These are phyloP conservation scores for Mesorhabditis sp. DNA, from an alignment of 2,888 invertebrate genomes.

Conservation along the genomic window DNA sequence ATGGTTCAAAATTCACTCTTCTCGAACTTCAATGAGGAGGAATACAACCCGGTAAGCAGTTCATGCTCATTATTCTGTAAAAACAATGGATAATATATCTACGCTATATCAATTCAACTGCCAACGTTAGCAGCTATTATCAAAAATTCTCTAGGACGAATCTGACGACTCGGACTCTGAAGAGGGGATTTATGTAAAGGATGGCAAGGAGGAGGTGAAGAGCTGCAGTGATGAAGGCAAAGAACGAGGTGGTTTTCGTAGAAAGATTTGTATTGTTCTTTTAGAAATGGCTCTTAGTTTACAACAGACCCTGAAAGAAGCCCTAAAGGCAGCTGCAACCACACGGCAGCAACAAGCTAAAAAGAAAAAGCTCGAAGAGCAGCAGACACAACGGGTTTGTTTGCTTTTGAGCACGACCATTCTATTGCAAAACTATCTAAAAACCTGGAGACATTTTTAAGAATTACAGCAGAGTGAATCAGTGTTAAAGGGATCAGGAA, in stretches of 20 bases:
- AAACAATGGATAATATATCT: no score
- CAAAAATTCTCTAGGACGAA: background rate
- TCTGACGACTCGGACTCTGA: constrained; percentile 35
- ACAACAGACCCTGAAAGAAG: constrained; percentile 49
- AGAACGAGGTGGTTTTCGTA: background rate
- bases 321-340: constrained; percentile 41
- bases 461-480: no score
- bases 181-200: constrained; percentile 20
- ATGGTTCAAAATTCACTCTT: constrained; percentile 34
- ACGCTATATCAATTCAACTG: no score
- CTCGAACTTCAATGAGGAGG: constrained; percentile 36
- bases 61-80: no score
- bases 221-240: background rate
- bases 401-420: no score
- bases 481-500: no score
- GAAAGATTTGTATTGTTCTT: constrained; percentile 6
- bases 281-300: constrained; percentile 21
- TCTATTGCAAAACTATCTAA: no score
- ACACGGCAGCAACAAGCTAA: constrained; percentile 36
- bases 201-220: background rate
- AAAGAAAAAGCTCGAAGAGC: constrained; percentile 16
- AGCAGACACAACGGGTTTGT: background rate
- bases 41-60: constrained; percentile 26
- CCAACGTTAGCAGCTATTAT: background rate
- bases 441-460: no score